These are phyloP conservation scores for Drosophila virilis DNA, from an alignment of 1,140 invertebrate genomes.

Conservation along the genomic window DNA sequence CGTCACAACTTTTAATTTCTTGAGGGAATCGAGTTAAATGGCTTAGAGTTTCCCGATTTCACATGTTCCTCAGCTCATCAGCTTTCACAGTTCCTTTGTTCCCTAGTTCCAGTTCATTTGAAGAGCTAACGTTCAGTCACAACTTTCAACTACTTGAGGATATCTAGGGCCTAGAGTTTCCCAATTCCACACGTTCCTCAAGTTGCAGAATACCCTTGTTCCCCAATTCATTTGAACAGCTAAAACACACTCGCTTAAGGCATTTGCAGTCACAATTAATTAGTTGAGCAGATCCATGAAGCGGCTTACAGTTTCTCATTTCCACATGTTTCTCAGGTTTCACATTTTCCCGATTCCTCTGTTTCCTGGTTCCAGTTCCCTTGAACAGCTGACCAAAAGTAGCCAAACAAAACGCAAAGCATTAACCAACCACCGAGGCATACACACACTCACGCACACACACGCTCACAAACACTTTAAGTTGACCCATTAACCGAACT, in stretches of 20 bases:
- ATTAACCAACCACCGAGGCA: neutral
- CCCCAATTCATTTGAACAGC: neutral
- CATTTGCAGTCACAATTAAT: too few species aligned
- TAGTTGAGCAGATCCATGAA: too few species aligned
- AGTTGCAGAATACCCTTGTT: neutral
- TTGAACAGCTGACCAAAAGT: neutral
- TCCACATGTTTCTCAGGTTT: neutral
- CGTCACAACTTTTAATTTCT: too few species aligned
- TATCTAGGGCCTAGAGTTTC: too few species aligned
- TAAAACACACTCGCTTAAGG: too few species aligned
- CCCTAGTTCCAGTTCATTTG: neutral
- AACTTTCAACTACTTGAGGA: too few species aligned
- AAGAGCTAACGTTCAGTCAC: too few species aligned
- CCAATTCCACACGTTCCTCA: neutral
- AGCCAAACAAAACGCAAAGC: neutral
- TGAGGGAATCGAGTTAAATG: too few species aligned
- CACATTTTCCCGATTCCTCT: neutral
- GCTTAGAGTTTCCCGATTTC: neutral
- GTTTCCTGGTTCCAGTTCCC: neutral
- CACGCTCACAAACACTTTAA: neutral
- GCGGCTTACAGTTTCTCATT: neutral
- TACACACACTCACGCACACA: neutral
- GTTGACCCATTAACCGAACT: conserved; percentile 20
- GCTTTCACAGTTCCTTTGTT: neutral
- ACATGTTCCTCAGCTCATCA: neutral